These are phyloP conservation scores for Capromys pilorides DNA, from an alignment of 2,797 vertebrate genomes.

Conservation along the genomic window DNA sequence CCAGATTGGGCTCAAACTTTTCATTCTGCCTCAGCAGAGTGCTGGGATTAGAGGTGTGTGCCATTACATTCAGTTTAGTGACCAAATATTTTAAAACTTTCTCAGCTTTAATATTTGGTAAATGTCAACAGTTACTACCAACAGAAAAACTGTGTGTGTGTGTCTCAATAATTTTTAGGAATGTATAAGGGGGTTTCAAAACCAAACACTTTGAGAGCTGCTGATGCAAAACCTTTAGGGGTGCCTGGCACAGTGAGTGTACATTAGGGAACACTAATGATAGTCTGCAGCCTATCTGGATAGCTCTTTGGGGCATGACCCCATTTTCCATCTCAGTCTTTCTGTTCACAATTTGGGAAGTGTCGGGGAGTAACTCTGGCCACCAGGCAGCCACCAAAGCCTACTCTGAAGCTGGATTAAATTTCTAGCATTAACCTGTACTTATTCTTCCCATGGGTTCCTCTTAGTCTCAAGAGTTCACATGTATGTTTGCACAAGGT, in stretches of 20 bases:
- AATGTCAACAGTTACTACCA: slow-evolving; percentile 39
- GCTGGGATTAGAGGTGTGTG: neutral
- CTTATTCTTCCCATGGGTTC: slow-evolving; percentile 32
- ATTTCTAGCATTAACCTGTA: slow-evolving; percentile 42
- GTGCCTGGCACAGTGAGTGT: neutral
- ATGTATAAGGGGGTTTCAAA: neutral
- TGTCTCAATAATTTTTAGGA: slow-evolving; percentile 15
- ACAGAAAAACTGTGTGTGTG: slow-evolving; percentile 2
- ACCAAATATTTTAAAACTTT: slow-evolving; percentile 46
- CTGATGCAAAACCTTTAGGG: neutral
- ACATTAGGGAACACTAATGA: neutral
- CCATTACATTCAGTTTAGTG: neutral
- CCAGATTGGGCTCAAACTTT: neutral
- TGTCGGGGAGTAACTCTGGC: neutral
- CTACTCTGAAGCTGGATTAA: slow-evolving; percentile 18
- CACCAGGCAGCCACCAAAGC: slow-evolving; percentile 15
- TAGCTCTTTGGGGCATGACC: neutral
- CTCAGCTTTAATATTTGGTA: slow-evolving; percentile 58
- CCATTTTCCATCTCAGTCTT: slow-evolving; percentile 28
- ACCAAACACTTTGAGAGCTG: neutral
- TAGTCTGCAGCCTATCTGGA: neutral
- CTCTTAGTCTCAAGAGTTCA: slow-evolving; percentile 32
- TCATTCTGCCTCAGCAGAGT: neutral
- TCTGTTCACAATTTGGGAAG: slow-evolving; percentile 31
- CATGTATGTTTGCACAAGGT: slow-evolving; percentile 31